Evolutionary conservation across 2,113 vertebrate species (phyloP).

Genomic region (Choloepus hoffmanni): DNA sequence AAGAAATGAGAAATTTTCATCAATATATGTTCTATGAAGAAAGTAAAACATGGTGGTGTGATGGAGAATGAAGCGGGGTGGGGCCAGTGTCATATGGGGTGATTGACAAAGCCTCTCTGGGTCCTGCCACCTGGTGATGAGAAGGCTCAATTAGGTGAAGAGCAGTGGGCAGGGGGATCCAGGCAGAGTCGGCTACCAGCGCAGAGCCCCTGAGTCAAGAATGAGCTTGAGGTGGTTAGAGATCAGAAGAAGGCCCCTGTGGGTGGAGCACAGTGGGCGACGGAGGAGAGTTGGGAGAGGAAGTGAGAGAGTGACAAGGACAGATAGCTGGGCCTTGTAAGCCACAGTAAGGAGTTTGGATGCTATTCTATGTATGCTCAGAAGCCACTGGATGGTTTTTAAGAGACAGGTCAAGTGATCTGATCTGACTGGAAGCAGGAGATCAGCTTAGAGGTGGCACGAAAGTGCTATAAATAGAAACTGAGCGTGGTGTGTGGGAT

Average conservation of each 20-base stretch:
- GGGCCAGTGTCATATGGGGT: background rate
- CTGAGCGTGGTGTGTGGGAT: too few species aligned
- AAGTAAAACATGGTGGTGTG: background rate
- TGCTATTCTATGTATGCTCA: background rate
- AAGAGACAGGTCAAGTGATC: background rate
- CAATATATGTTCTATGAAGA: background rate
- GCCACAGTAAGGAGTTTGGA: background rate
- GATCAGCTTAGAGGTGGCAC: background rate
- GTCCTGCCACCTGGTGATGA: too few species aligned
- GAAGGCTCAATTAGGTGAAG: background rate
- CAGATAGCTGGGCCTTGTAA: background rate
- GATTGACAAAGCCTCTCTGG: background rate
- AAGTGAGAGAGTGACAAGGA: background rate
- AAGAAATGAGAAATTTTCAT: background rate
- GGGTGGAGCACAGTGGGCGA: background rate
- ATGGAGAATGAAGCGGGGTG: background rate
- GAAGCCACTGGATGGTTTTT: background rate
- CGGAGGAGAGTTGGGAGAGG: background rate
- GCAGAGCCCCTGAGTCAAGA: background rate
- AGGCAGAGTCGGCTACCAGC: background rate
- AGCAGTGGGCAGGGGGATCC: background rate
- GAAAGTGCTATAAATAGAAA: too few species aligned
- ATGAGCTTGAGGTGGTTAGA: too few species aligned
- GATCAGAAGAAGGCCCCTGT: background rate
- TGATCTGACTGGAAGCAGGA: background rate